These are phyloP conservation scores for Tigriopus japonicus DNA, from an alignment of 1,140 invertebrate genomes.

Conservation along the genomic window DNA sequence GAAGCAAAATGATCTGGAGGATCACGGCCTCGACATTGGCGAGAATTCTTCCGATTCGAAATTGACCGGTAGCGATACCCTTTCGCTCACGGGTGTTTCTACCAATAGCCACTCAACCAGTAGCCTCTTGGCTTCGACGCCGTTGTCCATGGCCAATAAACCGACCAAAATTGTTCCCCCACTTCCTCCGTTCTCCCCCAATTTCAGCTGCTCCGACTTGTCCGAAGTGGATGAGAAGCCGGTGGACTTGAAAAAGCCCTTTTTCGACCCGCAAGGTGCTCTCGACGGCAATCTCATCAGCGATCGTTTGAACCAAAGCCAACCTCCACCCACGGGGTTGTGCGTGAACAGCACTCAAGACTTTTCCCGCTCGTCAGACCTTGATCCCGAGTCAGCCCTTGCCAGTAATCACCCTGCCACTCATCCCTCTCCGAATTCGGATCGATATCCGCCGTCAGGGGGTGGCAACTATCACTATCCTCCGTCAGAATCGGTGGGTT, in stretches of 20 bases:
- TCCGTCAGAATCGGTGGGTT: background rate
- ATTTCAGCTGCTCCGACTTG: constrained; percentile 1
- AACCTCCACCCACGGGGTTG: background rate
- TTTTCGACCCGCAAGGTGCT: background rate
- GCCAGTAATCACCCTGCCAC: no score
- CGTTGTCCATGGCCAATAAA: no score
- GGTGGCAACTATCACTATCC: background rate
- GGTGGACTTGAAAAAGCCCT: no score
- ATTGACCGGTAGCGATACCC: no score
- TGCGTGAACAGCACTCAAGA: constrained; percentile 4
- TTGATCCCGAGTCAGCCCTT: no score
- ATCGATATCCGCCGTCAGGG: background rate
- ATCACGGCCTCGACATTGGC: background rate
- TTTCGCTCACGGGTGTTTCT: no score
- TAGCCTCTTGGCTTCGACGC: no score
- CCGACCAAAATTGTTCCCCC: background rate
- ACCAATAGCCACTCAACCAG: no score
- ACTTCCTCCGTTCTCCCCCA: constrained; percentile 13
- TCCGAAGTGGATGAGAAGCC: no score
- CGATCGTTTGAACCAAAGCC: constrained; percentile 23
- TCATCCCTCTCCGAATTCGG: background rate
- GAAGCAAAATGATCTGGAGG: background rate
- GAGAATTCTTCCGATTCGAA: background rate
- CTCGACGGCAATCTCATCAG: constrained; percentile 32
- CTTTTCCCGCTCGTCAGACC: no score